Percentiles rank a stretch among this genome's conserved stretches.
Evolutionary conservation across 2,113 vertebrate species (phyloP).

Genomic region (Dasypus novemcinctus): DNA sequence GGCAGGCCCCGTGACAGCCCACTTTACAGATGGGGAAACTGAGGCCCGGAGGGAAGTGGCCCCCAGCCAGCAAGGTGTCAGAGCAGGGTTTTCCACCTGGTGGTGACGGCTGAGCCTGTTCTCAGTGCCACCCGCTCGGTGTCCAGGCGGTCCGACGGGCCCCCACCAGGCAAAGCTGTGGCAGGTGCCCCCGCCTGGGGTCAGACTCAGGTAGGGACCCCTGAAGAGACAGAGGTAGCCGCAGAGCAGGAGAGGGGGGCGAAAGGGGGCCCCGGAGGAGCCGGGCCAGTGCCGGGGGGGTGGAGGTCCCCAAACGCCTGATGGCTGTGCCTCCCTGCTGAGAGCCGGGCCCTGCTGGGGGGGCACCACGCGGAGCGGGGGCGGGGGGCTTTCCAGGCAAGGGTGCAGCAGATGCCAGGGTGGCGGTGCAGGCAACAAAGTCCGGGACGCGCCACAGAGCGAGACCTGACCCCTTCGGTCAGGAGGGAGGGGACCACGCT

Average conservation of each 20-base stretch:
- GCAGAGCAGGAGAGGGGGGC: background rate
- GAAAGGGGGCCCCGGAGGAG: no score
- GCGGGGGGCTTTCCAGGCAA: background rate
- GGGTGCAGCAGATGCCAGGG: background rate
- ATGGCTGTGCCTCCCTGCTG: rapidly evolving
- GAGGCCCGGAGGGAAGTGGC: background rate
- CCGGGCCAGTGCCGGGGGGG: no score
- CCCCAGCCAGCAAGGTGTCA: background rate
- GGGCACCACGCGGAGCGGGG: background rate
- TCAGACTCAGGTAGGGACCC: background rate
- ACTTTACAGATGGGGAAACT: background rate
- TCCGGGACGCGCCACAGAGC: background rate
- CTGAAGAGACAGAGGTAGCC: background rate
- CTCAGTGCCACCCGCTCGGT: rapidly evolving
- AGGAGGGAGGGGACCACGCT: background rate
- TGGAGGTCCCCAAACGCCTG: background rate
- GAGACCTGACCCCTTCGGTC: background rate
- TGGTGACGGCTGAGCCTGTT: rapidly evolving
- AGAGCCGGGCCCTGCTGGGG: rapidly evolving
- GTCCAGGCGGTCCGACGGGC: rapidly evolving
- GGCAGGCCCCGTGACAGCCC: rapidly evolving
- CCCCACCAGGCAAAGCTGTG: no score
- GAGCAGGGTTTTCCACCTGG: rapidly evolving
- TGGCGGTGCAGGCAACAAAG: background rate
- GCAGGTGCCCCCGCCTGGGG: background rate